A percentile compares a stretch with the other conserved stretches of the same genome.
Conservation (phyloP, 2,888 invertebrate species). For the Caenorhabditis wallacei region DNA sequence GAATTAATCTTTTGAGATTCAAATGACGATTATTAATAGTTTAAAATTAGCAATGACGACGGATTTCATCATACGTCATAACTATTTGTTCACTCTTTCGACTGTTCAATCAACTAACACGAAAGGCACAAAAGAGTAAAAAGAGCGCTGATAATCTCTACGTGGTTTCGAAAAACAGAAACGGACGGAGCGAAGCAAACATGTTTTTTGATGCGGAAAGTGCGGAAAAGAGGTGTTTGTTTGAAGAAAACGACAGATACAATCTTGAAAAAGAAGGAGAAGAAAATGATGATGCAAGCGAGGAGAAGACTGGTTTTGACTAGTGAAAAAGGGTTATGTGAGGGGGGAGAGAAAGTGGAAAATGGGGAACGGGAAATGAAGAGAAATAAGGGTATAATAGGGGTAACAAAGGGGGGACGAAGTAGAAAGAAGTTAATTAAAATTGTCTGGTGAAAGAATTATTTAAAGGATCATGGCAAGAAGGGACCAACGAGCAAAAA, state of each 20-base stretch:
- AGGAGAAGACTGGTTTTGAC: conserved; percentile 39
- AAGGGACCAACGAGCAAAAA: too few species aligned
- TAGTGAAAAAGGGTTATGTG: conserved; percentile 41
- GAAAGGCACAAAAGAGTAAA: background rate
- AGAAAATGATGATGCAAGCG: conserved; percentile 54
- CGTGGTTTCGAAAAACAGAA: conserved; percentile 30
- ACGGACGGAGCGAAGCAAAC: conserved; percentile 36
- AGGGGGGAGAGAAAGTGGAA: conserved; percentile 16
- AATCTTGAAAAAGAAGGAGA: conserved; percentile 51
- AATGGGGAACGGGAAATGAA: conserved; percentile 1
- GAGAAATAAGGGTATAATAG: background rate
- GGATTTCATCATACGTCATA: conserved; percentile 29
- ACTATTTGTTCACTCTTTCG: conserved; percentile 9
- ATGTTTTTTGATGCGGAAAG: conserved; percentile 55
- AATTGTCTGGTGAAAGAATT: background rate
- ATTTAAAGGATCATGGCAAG: too few species aligned
- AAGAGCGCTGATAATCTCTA: background rate
- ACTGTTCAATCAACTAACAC: conserved; percentile 6
- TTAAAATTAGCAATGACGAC: conserved; percentile 18
- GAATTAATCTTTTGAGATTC: too few species aligned
- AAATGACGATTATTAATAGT: background rate
- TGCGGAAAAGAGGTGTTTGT: conserved; percentile 49
- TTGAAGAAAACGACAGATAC: conserved; percentile 40
- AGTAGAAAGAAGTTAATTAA: background rate
- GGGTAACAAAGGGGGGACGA: background rate